Conservation (phyloP, 2,888 invertebrate species). For the Seira ritae region DNA sequence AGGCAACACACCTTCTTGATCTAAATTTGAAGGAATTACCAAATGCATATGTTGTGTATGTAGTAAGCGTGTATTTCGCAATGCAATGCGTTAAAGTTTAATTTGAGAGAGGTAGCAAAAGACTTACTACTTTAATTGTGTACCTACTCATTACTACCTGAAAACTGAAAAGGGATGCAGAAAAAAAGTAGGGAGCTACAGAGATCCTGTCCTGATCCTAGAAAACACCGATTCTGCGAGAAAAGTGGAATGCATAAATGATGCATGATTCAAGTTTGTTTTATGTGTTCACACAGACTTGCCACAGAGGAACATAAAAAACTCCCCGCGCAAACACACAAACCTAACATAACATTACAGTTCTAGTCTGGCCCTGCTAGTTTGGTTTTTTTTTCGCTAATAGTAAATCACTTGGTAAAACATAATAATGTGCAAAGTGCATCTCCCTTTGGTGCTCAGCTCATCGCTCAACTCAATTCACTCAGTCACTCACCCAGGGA, state of each 20-base stretch:
- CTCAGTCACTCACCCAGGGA: background rate
- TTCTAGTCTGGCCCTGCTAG: background rate
- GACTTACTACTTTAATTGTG: background rate
- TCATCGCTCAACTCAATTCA: background rate
- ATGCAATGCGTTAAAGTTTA: too few relatives aligned
- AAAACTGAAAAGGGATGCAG: background rate
- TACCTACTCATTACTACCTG: background rate
- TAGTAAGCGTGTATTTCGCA: too few relatives aligned
- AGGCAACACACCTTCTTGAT: too few relatives aligned
- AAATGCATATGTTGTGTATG: too few relatives aligned
- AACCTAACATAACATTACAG: background rate
- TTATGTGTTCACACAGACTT: background rate
- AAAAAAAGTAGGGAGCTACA: background rate
- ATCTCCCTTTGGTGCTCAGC: background rate
- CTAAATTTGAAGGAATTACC: too few relatives aligned
- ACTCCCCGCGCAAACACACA: background rate
- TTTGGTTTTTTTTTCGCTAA: background rate
- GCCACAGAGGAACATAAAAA: conserved; percentile 1
- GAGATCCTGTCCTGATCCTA: background rate
- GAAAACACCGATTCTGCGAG: background rate
- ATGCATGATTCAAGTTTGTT: conserved; percentile 1
- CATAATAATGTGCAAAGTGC: conserved; percentile 7
- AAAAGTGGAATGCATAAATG: background rate
- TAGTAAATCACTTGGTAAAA: conserved; percentile 6
- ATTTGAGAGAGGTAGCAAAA: too few relatives aligned